Percentiles rank a stretch among this genome's conserved stretches.
phyloP scores from a whole-genome alignment of 1,140 invertebrate genomes.

The Armadillidium nasatum region DNA sequence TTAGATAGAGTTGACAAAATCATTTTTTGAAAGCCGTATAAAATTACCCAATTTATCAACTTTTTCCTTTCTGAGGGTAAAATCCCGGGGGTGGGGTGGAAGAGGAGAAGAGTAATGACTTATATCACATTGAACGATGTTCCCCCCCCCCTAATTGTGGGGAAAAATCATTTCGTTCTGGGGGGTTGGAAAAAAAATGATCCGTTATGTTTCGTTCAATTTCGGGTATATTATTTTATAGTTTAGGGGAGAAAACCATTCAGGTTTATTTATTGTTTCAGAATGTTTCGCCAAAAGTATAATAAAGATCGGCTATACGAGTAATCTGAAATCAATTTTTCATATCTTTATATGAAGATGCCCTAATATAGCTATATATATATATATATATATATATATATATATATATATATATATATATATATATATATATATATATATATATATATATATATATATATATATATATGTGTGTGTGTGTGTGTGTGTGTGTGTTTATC shows the following conservation, averaged over 20 bases:
- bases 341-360: neutral
- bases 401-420: constrained; percentile 11
- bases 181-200: too few species aligned
- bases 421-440: constrained; percentile 15
- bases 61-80: too few species aligned
- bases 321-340: neutral
- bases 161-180: too few species aligned
- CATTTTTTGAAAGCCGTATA: neutral
- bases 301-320: neutral
- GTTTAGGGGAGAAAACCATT: neutral
- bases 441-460: too few species aligned
- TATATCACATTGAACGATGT: neutral
- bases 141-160: neutral
- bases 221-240: neutral
- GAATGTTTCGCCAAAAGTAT: neutral
- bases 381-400: constrained; percentile 11
- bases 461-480: too few species aligned
- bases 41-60: neutral
- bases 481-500: too few species aligned
- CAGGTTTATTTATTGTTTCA: neutral
- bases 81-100: too few species aligned
- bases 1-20: neutral
- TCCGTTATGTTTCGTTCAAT: too few species aligned
- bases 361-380: neutral
- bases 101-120: too few species aligned